A percentile compares a stretch with the other conserved stretches of the same genome.
phyloP scores from a whole-genome alignment of 2,113 vertebrate genomes.

The Microcebus murinus region DNA sequence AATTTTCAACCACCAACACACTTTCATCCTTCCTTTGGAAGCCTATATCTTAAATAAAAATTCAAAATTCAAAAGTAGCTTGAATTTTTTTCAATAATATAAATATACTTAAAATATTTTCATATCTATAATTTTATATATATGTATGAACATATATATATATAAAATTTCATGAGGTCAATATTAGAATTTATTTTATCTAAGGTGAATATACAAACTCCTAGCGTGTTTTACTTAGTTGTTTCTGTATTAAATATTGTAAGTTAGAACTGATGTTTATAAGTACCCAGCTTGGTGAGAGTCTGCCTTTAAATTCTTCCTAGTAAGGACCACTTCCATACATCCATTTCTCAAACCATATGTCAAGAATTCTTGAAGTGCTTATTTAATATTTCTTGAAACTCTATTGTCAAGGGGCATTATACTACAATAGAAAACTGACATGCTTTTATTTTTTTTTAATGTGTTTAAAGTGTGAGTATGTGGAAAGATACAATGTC shows the following conservation, averaged over 20 bases:
- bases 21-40: neutral
- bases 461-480: neutral
- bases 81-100: neutral
- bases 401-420: neutral
- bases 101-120: neutral
- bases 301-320: neutral
- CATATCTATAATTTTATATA: neutral
- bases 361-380: neutral
- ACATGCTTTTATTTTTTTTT: neutral
- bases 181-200: neutral
- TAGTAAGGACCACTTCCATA: neutral
- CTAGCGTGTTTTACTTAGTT: neutral
- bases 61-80: neutral
- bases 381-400: slow-evolving; percentile 8
- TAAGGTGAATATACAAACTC: neutral
- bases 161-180: neutral
- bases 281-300: neutral
- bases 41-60: neutral
- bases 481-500: neutral
- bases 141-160: neutral
- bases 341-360: neutral
- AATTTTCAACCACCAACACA: neutral
- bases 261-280: neutral
- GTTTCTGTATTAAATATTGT: neutral
- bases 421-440: neutral